phyloP scores from a whole-genome alignment of 2,113 vertebrate genomes.

The Gasterosteus nipponicus region DNA sequence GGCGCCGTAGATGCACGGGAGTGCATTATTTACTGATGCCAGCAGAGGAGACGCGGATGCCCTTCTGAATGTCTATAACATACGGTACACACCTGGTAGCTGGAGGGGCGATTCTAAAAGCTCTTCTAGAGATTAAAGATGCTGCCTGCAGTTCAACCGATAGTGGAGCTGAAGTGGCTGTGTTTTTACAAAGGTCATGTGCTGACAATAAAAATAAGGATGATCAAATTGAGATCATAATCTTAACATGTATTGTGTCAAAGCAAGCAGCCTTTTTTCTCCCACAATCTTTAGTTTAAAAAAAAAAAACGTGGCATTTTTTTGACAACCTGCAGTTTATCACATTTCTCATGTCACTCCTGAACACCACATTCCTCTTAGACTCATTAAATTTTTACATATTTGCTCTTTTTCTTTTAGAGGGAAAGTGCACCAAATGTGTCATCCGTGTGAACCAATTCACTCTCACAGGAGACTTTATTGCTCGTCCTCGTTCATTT shows the following conservation, averaged over 20 bases:
- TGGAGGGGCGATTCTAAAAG: conserved; percentile 25
- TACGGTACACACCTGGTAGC: conserved; percentile 34
- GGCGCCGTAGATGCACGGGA: conserved; percentile 55
- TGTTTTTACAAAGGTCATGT: not conserved
- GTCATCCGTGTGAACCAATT: conserved; percentile 70
- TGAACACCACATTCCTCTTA: conserved; percentile 73
- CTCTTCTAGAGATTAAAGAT: conserved; percentile 13
- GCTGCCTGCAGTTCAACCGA: conserved; percentile 17
- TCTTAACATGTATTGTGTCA: not conserved
- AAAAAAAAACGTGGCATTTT: conserved; percentile 10
- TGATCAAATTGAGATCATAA: not conserved
- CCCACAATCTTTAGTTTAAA: not conserved
- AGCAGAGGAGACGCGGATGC: conserved; percentile 46
- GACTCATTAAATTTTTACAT: conserved; percentile 72
- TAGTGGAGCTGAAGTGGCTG: not conserved
- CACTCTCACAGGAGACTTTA: conserved; percentile 66
- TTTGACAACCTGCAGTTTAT: conserved; percentile 42
- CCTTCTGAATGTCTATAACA: conserved; percentile 27
- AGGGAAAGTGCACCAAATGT: conserved; percentile 65
- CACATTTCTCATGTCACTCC: conserved; percentile 46
- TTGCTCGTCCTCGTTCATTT: conserved; percentile 45
- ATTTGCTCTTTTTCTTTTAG: conserved; percentile 48
- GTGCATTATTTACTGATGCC: conserved; percentile 64
- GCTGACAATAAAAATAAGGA: not conserved
- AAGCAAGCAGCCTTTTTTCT: not conserved